phyloP scores from a whole-genome alignment of 2,797 vertebrate genomes.

The Menidia menidia region DNA sequence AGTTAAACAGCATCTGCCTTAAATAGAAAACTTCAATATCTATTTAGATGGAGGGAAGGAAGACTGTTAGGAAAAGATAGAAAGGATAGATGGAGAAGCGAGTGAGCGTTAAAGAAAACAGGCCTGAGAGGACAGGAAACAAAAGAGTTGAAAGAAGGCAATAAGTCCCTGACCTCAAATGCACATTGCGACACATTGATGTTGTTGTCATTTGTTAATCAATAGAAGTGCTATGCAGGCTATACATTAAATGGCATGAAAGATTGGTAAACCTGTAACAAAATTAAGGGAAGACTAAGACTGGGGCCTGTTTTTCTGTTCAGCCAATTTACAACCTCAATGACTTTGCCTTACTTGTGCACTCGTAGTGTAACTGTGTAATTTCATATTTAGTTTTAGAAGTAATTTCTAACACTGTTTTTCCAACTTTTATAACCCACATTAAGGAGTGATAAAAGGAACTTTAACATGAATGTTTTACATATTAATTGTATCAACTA shows the following conservation, averaged over 20 bases:
- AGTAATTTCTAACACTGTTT: background rate
- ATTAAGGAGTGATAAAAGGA: background rate
- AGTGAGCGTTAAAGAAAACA: slow-evolving; percentile 18
- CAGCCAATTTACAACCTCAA: slow-evolving; percentile 64
- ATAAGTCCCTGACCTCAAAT: slow-evolving; percentile 80
- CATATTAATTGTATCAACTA: background rate
- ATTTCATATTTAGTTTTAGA: slow-evolving; percentile 11
- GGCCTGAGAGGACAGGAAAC: slow-evolving; percentile 32
- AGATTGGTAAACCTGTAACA: slow-evolving; percentile 72
- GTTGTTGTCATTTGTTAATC: slow-evolving; percentile 79
- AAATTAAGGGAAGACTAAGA: slow-evolving; percentile 72
- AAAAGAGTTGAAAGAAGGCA: slow-evolving; percentile 72
- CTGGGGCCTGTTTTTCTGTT: slow-evolving; percentile 54
- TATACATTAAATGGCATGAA: slow-evolving; percentile 75
- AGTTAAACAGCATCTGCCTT: slow-evolving; percentile 79
- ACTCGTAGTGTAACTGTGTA: slow-evolving; percentile 16
- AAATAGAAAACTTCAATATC: slow-evolving; percentile 85
- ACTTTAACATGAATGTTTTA: background rate
- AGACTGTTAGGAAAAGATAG: slow-evolving; percentile 38
- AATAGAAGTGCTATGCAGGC: slow-evolving; percentile 75
- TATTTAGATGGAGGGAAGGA: slow-evolving; percentile 71
- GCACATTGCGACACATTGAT: slow-evolving; percentile 80
- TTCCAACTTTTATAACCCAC: background rate
- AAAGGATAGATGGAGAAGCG: slow-evolving; percentile 35
- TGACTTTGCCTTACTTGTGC: slow-evolving; percentile 58